Evolutionary conservation across 1,140 invertebrate species (phyloP).

Genomic region (Chironomus tepperi): DNA sequence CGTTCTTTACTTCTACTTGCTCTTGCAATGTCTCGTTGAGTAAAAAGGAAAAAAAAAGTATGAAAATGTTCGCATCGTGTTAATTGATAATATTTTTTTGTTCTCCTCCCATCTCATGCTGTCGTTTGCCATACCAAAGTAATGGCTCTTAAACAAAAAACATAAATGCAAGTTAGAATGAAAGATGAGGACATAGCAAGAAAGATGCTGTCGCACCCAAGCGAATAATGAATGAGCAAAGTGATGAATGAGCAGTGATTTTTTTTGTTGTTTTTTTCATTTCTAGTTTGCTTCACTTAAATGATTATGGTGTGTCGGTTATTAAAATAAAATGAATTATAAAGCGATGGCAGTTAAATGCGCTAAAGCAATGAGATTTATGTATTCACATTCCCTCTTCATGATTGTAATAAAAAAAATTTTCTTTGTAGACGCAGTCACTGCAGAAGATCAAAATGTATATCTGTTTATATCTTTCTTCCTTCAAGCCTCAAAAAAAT

Average conservation of each 20-base stretch:
- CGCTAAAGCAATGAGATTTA: constrained; percentile 12
- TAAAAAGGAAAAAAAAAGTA: not conserved
- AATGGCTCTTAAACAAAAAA: not conserved
- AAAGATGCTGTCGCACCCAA: not conserved
- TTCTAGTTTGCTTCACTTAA: constrained; percentile 18
- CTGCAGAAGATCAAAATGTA: not conserved
- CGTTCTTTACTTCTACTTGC: not conserved
- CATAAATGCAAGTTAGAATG: not conserved
- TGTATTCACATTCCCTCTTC: constrained; percentile 3
- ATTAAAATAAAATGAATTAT: constrained; percentile 24
- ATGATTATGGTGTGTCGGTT: constrained; percentile 23
- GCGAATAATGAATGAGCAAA: not conserved
- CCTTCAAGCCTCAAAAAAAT: not conserved
- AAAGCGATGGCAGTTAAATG: constrained; percentile 15
- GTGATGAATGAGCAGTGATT: not conserved
- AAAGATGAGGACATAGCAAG: not conserved
- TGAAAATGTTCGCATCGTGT: constrained; percentile 7
- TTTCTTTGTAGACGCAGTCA: not conserved
- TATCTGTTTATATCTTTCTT: constrained; percentile 11
- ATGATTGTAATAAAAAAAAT: not conserved
- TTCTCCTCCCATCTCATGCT: not conserved
- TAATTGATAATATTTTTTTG: constrained; percentile 18
- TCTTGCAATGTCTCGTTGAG: not conserved
- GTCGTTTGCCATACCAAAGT: not conserved
- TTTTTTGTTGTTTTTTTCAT: not conserved